Percentiles rank a stretch among this genome's conserved stretches.
Evolutionary conservation across 2,113 vertebrate species (phyloP).

Genomic region (Ardeotis arabs): DNA sequence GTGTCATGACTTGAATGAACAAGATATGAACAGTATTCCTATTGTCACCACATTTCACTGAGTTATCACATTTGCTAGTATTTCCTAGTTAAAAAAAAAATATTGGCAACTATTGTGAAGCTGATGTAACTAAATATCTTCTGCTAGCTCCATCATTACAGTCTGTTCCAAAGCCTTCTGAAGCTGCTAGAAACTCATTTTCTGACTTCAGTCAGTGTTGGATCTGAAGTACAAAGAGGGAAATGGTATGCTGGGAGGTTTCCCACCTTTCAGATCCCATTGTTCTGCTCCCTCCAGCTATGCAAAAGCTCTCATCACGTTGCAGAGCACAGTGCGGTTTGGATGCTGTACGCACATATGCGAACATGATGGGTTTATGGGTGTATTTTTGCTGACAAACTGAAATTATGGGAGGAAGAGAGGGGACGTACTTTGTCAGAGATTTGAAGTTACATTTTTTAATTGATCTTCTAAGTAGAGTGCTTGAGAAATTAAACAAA

Average conservation of each 20-base stretch:
- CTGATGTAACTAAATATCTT: slow-evolving; percentile 14
- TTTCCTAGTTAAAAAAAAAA: slow-evolving; percentile 59
- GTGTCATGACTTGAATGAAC: slow-evolving; percentile 74
- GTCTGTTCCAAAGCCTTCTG: neutral
- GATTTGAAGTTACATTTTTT: neutral
- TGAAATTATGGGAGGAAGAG: slow-evolving; percentile 26
- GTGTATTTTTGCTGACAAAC: slow-evolving; percentile 49
- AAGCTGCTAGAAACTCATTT: neutral
- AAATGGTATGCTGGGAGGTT: neutral
- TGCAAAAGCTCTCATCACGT: neutral
- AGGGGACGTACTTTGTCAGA: neutral
- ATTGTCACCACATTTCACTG: slow-evolving; percentile 63
- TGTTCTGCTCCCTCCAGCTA: neutral
- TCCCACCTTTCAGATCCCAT: slow-evolving; percentile 33
- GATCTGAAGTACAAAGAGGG: neutral
- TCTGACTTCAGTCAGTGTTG: neutral
- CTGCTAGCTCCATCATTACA: neutral
- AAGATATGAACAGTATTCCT: slow-evolving; percentile 71
- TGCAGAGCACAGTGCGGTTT: slow-evolving; percentile 23
- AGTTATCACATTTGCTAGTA: slow-evolving; percentile 68
- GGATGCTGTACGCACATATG: slow-evolving; percentile 16
- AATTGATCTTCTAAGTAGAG: slow-evolving; percentile 6
- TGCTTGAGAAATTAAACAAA: neutral
- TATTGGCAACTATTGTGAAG: slow-evolving; percentile 31
- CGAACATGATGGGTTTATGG: slow-evolving; percentile 29